A percentile compares a stretch with the other conserved stretches of the same genome.
These are phyloP conservation scores for Dolomedes plantarius DNA, from an alignment of 2,888 invertebrate genomes.

Conservation along the genomic window DNA sequence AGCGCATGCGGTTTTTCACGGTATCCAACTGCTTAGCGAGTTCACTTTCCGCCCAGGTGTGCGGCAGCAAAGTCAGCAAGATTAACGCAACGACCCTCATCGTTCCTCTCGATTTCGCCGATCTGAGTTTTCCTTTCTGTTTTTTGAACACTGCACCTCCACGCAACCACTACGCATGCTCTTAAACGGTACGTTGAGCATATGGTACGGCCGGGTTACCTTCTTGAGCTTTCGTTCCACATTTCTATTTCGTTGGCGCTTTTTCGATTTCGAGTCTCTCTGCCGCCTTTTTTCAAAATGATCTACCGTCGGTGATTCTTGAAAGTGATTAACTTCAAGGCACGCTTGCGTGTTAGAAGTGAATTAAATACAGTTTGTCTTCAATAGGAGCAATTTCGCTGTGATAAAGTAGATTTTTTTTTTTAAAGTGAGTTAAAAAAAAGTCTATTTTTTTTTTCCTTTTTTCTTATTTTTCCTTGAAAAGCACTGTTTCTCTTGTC, in stretches of 20 bases:
- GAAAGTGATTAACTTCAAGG: too few species aligned
- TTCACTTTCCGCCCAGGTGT: background rate
- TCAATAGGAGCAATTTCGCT: too few species aligned
- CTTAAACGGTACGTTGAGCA: background rate
- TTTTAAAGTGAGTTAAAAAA: too few species aligned
- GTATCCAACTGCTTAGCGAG: background rate
- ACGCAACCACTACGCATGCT: background rate
- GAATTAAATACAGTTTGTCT: too few species aligned
- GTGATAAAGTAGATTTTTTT: too few species aligned
- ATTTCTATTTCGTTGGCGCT: background rate
- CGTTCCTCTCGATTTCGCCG: background rate
- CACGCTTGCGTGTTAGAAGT: too few species aligned
- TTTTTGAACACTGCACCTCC: background rate
- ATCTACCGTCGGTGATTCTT: too few species aligned
- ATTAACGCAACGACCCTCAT: background rate
- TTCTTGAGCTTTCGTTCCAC: background rate
- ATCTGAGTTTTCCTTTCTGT: background rate
- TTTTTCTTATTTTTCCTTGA: too few species aligned
- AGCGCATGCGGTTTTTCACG: background rate
- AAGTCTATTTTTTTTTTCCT: too few species aligned
- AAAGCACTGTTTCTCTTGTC: too few species aligned
- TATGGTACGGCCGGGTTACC: constrained; percentile 11
- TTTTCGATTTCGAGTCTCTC: background rate
- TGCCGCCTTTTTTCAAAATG: background rate
- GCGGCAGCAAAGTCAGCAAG: background rate